Evolutionary conservation across 2,888 invertebrate species (phyloP).

Genomic region (Augochlorella aurata): DNA sequence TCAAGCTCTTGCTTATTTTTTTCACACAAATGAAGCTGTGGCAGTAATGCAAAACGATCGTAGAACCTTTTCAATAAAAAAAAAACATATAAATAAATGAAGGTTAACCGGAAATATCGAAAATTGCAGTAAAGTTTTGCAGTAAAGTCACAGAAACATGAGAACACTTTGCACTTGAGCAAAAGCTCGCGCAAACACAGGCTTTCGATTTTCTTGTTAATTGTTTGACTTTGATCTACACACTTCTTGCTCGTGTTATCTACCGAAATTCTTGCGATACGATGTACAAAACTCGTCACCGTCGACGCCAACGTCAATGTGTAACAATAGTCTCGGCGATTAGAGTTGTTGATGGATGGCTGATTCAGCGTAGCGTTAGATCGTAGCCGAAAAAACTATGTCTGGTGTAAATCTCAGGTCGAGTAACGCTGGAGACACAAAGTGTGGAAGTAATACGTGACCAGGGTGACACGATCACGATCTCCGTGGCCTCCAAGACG

Average conservation of each 20-base stretch:
- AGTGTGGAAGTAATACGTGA: slow-evolving; percentile 79
- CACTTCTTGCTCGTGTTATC: background rate
- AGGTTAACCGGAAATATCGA: background rate
- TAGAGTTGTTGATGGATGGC: slow-evolving; percentile 20
- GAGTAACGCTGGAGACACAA: slow-evolving; percentile 77
- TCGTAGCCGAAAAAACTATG: slow-evolving; percentile 60
- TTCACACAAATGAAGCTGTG: background rate
- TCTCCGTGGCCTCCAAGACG: slow-evolving; percentile 85
- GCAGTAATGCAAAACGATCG: slow-evolving; percentile 5
- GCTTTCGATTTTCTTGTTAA: slow-evolving; percentile 22
- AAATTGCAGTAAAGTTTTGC: background rate
- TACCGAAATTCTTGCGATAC: slow-evolving; percentile 29
- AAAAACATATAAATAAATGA: too few species aligned
- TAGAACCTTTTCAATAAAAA: background rate
- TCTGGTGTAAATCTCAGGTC: slow-evolving; percentile 79
- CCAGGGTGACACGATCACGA: slow-evolving; percentile 81
- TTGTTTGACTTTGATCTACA: background rate
- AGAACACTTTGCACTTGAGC: slow-evolving; percentile 7
- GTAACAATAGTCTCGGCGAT: slow-evolving; percentile 22
- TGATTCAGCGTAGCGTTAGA: slow-evolving; percentile 53
- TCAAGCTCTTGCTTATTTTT: background rate
- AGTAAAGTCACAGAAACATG: background rate
- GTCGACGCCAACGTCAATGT: slow-evolving; percentile 27
- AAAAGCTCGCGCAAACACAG: slow-evolving; percentile 7
- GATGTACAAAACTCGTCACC: background rate